These are phyloP conservation scores for Melanchra persicariae DNA, from an alignment of 2,888 invertebrate species.

Conservation along the genomic window DNA sequence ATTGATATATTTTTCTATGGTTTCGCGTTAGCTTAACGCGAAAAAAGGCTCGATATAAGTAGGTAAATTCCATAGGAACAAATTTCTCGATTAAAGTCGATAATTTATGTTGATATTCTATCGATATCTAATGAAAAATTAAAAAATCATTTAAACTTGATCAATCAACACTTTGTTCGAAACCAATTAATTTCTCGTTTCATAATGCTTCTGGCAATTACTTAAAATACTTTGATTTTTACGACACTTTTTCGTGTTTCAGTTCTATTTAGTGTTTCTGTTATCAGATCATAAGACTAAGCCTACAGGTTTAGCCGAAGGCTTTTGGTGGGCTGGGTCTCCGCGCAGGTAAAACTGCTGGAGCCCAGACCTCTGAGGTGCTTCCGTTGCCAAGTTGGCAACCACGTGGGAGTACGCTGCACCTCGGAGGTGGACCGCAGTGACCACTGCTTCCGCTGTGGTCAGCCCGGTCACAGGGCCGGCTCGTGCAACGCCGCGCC, in stretches of 20 bases:
- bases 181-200: constrained; percentile 27
- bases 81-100: not conserved
- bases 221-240: not conserved
- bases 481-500: too few species aligned
- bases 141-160: constrained; percentile 34
- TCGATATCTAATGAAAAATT: constrained; percentile 11
- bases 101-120: not conserved
- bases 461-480: too few species aligned
- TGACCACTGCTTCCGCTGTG: too few species aligned
- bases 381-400: too few species aligned
- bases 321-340: too few species aligned
- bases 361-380: too few species aligned
- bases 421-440: too few species aligned
- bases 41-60: not conserved
- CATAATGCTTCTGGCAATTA: constrained; percentile 1
- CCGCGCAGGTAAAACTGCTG: too few species aligned
- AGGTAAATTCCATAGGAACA: not conserved
- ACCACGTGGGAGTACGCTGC: too few species aligned
- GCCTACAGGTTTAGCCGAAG: too few species aligned
- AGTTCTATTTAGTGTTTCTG: not conserved
- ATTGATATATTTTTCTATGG: not conserved
- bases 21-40: not conserved
- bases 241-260: not conserved
- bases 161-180: constrained; percentile 12
- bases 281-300: too few species aligned